Conservation (phyloP, 2,888 invertebrate genomes). For the Fissipunctia ypsillon region DNA sequence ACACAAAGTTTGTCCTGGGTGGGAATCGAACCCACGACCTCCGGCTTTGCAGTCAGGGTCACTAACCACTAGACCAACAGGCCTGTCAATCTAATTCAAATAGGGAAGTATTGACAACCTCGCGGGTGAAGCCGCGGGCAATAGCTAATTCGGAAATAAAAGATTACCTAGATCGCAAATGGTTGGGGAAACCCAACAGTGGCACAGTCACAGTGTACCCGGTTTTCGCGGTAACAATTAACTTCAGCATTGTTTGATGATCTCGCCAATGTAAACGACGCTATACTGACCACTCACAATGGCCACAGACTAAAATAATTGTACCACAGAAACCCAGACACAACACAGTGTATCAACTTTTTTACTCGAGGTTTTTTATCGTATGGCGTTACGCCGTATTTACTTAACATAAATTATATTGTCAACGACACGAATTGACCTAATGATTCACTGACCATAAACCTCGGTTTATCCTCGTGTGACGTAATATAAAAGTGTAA, state of each 20-base stretch:
- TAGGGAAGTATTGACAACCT: too few relatives aligned
- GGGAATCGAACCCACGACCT: too few relatives aligned
- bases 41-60: too few relatives aligned
- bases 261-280: conserved; percentile 75
- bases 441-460: conserved; percentile 89
- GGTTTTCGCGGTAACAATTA: conserved; percentile 83
- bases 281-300: conserved; percentile 74
- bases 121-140: too few relatives aligned
- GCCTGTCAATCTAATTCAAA: too few relatives aligned
- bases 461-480: conserved; percentile 85
- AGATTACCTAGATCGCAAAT: conserved; percentile 69
- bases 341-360: conserved; percentile 68
- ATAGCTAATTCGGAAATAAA: conserved; percentile 68
- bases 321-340: conserved; percentile 57
- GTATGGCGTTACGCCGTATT: conserved; percentile 75
- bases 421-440: conserved; percentile 88
- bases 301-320: conserved; percentile 76
- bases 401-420: conserved; percentile 85
- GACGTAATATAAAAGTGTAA: conserved; percentile 82
- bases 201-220: conserved; percentile 73
- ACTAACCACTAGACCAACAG: too few relatives aligned
- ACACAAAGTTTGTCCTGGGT: too few relatives aligned
- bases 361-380: conserved; percentile 71
- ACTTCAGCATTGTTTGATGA: conserved; percentile 82
- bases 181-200: conserved; percentile 81